Percentiles rank a stretch among this genome's conserved stretches.
phyloP scores from a whole-genome alignment of 2,888 invertebrate species.

The Aricia artaxerxes region DNA sequence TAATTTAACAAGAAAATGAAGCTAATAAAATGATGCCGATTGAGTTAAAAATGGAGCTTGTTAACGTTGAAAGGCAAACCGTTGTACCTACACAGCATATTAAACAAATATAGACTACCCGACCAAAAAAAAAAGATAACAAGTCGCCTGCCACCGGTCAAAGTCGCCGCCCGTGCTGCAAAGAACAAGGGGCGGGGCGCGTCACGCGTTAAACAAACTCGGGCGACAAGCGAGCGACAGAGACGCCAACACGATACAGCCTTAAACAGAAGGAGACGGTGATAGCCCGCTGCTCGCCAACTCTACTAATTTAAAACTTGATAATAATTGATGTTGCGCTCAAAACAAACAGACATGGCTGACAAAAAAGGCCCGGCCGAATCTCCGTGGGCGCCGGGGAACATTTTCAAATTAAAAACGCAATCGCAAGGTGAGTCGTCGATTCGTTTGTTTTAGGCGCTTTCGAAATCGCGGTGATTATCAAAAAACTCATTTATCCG shows the following conservation, averaged over 20 bases:
- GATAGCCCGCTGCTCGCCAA: constrained; percentile 62
- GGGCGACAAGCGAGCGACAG: constrained; percentile 59
- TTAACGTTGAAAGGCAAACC: constrained; percentile 9
- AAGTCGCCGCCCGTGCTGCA: constrained; percentile 60
- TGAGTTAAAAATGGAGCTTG: constrained; percentile 20
- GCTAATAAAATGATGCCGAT: constrained; percentile 21
- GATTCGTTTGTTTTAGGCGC: constrained; percentile 55
- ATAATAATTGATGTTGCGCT: constrained; percentile 77
- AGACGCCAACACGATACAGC: constrained; percentile 49
- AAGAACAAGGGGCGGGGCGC: constrained; percentile 67
- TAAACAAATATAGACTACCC: constrained; percentile 74
- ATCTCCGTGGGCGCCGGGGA: constrained; percentile 66
- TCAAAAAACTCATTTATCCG: constrained; percentile 63
- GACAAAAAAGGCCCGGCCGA: constrained; percentile 77
- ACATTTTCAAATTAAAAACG: constrained; percentile 63
- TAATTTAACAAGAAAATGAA: neutral
- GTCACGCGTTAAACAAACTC: constrained; percentile 79
- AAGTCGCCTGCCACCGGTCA: constrained; percentile 75
- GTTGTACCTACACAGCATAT: constrained; percentile 44
- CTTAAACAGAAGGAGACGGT: constrained; percentile 50
- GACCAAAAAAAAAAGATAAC: constrained; percentile 71
- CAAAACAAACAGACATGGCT: constrained; percentile 79
- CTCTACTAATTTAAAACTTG: constrained; percentile 74
- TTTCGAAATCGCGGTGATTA: constrained; percentile 50
- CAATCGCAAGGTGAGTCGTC: constrained; percentile 71